A percentile compares a stretch with the other conserved stretches of the same genome.
These are phyloP conservation scores for Halictus rubicundus DNA, from an alignment of 1,140 invertebrate species.

Conservation along the genomic window DNA sequence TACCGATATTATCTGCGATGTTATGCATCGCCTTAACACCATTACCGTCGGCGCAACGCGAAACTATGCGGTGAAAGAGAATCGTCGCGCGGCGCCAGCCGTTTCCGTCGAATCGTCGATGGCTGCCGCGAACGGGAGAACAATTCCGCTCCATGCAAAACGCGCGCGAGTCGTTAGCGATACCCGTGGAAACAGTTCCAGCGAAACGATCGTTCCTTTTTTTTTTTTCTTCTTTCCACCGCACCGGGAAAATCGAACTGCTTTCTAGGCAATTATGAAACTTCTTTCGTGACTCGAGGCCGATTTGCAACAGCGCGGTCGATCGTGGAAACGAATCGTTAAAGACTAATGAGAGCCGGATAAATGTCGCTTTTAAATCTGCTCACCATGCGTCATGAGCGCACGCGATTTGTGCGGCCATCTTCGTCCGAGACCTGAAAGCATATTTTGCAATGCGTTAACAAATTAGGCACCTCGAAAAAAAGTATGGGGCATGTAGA, in stretches of 20 bases:
- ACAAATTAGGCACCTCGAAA: too few species aligned
- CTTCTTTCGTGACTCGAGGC: neutral
- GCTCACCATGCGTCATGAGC: too few species aligned
- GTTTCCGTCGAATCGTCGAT: neutral
- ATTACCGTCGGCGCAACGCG: slow-evolving; percentile 35
- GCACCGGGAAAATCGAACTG: neutral
- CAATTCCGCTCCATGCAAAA: neutral
- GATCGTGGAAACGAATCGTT: too few species aligned
- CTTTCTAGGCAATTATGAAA: neutral
- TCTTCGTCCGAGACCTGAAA: too few species aligned
- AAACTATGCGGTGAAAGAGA: slow-evolving; percentile 37
- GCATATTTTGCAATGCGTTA: too few species aligned
- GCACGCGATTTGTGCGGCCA: too few species aligned
- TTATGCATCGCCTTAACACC: slow-evolving; percentile 30
- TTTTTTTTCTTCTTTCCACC: too few species aligned
- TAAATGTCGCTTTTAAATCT: too few species aligned
- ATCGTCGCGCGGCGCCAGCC: slow-evolving; percentile 25
- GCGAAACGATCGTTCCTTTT: neutral
- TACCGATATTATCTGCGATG: slow-evolving; percentile 54
- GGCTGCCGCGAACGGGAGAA: neutral
- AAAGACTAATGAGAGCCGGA: too few species aligned
- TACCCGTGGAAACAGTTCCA: neutral
- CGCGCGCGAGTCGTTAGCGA: neutral
- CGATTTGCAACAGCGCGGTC: too few species aligned
- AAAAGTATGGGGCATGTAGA: too few species aligned